Evolutionary conservation across 2,888 invertebrate genomes (phyloP).

Genomic region (Tyria jacobaeae): DNA sequence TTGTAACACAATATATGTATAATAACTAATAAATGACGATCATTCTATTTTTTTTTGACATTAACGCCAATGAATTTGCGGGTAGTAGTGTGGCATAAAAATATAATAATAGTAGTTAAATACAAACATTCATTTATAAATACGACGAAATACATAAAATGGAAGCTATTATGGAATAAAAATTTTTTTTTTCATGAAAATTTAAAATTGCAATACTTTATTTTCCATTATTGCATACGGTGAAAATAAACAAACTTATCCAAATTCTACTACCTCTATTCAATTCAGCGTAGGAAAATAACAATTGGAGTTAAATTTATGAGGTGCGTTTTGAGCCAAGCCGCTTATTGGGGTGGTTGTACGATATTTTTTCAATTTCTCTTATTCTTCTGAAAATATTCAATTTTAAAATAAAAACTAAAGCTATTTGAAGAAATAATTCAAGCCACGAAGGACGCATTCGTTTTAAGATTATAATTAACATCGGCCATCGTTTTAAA

Average conservation of each 20-base stretch:
- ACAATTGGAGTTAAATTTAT: slow-evolving; percentile 80
- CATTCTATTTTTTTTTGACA: no score
- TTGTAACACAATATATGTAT: no score
- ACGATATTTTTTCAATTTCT: slow-evolving; percentile 66
- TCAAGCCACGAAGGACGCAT: neutral
- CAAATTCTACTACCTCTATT: slow-evolving; percentile 42
- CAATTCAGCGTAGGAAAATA: slow-evolving; percentile 74
- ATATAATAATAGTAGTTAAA: no score
- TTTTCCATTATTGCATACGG: neutral
- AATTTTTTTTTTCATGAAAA: no score
- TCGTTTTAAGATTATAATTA: neutral
- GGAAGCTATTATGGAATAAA: no score
- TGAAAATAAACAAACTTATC: slow-evolving; percentile 38
- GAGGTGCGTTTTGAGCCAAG: slow-evolving; percentile 75
- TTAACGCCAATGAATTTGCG: no score
- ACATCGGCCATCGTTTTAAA: neutral
- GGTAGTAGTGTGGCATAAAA: no score
- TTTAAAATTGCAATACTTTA: no score
- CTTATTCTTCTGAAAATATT: slow-evolving; percentile 28
- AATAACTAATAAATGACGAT: no score
- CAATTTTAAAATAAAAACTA: neutral
- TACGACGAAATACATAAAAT: no score
- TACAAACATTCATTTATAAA: no score
- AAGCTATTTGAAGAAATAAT: neutral
- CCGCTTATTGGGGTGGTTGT: slow-evolving; percentile 76